A percentile compares a stretch with the other conserved stretches of the same genome.
These are phyloP conservation scores for Cyclura pinguis DNA, from an alignment of 2,797 vertebrate species.

Conservation along the genomic window DNA sequence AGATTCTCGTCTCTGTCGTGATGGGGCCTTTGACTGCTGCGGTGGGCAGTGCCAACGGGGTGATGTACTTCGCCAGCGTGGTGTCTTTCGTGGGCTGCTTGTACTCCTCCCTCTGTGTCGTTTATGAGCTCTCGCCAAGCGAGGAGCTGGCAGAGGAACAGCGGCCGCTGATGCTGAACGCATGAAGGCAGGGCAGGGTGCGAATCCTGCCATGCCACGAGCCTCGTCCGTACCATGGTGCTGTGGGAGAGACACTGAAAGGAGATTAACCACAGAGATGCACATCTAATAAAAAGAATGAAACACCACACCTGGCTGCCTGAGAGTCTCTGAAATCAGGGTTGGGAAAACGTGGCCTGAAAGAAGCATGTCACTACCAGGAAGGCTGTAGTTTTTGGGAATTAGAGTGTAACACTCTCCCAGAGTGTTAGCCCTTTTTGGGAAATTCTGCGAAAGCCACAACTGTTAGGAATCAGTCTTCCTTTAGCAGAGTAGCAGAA, in stretches of 20 bases:
- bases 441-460: too few relatives aligned
- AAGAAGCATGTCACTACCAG: too few relatives aligned
- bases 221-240: too few relatives aligned
- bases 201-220: too few relatives aligned
- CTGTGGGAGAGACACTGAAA: not conserved
- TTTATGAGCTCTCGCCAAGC: conserved; percentile 89
- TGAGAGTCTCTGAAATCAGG: not conserved
- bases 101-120: conserved; percentile 96
- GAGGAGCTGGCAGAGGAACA: conserved; percentile 88
- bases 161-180: conserved; percentile 89
- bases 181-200: conserved; percentile 10
- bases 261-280: not conserved
- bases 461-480: too few relatives aligned
- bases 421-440: too few relatives aligned
- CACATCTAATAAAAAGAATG: not conserved
- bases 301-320: not conserved
- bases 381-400: too few relatives aligned
- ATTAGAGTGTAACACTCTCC: too few relatives aligned
- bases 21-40: conserved; percentile 96
- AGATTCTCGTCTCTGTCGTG: conserved; percentile 94
- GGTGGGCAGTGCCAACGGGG: conserved; percentile 95
- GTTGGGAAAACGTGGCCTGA: too few relatives aligned
- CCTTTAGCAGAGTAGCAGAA: too few relatives aligned
- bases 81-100: conserved; percentile 96
- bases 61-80: conserved; percentile 98